These are phyloP conservation scores for Prenolepis imparis DNA, from an alignment of 2,888 invertebrate species.

Conservation along the genomic window DNA sequence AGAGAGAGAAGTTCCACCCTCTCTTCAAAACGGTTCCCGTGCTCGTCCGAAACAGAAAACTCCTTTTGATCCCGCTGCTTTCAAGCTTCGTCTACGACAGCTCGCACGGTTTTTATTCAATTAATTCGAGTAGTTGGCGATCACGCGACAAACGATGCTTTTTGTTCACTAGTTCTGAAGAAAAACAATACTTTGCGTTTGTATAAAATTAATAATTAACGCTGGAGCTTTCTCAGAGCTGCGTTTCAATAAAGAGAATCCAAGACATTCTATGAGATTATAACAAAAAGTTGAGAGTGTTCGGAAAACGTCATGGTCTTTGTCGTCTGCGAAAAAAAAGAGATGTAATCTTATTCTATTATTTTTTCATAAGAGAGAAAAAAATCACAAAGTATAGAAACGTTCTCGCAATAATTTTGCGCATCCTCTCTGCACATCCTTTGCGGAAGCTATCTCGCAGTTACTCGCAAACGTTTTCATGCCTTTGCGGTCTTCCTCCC, in stretches of 20 bases:
- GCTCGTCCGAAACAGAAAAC: slow-evolving; percentile 67
- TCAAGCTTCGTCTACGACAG: slow-evolving; percentile 46
- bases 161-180: background rate
- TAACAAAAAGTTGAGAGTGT: background rate
- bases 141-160: slow-evolving; percentile 60
- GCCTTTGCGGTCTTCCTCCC: background rate
- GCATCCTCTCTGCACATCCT: slow-evolving; percentile 21
- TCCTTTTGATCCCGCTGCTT: slow-evolving; percentile 65
- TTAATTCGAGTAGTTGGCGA: slow-evolving; percentile 78
- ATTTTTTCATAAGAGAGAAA: background rate
- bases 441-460: slow-evolving; percentile 12
- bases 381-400: background rate
- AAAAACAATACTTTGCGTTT: background rate
- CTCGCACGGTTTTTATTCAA: slow-evolving; percentile 78
- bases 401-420: slow-evolving; percentile 32
- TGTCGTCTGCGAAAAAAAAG: too few relatives aligned
- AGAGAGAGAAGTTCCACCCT: slow-evolving; percentile 19
- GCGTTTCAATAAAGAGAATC: background rate
- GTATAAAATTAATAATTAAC: background rate
- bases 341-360: background rate
- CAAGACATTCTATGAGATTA: too few relatives aligned
- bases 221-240: background rate
- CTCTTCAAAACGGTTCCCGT: slow-evolving; percentile 66
- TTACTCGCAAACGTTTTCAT: slow-evolving; percentile 37
- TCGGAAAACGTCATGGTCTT: background rate